phyloP scores from a whole-genome alignment of 1,140 invertebrate genomes.

The Lucilia cuprina region DNA sequence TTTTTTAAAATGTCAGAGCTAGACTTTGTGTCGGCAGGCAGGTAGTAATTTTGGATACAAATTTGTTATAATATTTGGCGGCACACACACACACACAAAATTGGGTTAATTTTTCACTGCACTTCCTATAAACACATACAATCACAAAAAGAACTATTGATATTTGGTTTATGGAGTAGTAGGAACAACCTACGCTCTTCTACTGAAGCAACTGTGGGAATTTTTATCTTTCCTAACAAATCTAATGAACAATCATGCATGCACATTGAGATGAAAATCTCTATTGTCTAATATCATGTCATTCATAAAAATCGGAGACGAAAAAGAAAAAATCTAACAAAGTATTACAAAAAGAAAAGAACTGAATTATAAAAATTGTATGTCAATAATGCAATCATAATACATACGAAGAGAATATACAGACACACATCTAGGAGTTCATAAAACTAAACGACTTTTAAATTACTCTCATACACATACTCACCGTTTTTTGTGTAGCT shows the following conservation, averaged over 20 bases:
- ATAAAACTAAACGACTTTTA: background rate
- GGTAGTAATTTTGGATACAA: background rate
- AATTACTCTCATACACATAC: background rate
- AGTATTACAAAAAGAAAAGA: background rate
- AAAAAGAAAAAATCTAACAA: background rate
- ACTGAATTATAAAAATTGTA: background rate
- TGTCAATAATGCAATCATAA: background rate
- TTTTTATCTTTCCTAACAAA: constrained; percentile 19
- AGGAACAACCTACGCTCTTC: background rate
- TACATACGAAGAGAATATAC: background rate
- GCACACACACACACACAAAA: background rate
- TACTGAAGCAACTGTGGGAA: constrained; percentile 20
- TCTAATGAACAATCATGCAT: constrained; percentile 3
- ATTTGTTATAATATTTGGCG: constrained; percentile 12
- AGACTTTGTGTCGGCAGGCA: constrained; percentile 15
- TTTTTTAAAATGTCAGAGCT: background rate
- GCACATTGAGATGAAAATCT: background rate
- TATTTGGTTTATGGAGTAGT: background rate
- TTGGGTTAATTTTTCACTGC: constrained; percentile 33
- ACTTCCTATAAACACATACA: constrained; percentile 7
- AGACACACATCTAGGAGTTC: background rate
- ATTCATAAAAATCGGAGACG: background rate
- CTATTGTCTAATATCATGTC: constrained; percentile 25
- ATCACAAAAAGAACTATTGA: background rate
- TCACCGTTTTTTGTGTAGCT: background rate